phyloP scores from a whole-genome alignment of 2,797 vertebrate species.

The Aulostomus chinensis region DNA sequence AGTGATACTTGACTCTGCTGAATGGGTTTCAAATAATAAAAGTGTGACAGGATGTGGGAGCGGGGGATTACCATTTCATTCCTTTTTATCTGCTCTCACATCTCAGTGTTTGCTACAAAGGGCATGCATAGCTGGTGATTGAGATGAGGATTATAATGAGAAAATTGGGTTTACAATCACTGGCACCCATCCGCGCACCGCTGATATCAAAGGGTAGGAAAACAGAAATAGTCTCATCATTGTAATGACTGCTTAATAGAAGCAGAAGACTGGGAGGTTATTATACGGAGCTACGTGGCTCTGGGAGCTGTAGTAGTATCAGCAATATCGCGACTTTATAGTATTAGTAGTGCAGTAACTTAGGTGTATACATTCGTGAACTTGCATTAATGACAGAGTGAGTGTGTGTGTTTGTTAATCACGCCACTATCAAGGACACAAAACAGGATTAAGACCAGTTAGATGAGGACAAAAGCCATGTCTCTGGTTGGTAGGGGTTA shows the following conservation, averaged over 20 bases:
- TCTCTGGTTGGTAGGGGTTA: too few relatives aligned
- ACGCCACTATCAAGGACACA: too few relatives aligned
- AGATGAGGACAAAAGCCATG: too few relatives aligned
- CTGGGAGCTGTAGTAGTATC: too few relatives aligned
- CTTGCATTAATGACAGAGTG: too few relatives aligned
- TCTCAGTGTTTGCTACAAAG: conserved; percentile 48
- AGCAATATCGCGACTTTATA: too few relatives aligned
- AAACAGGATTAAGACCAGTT: too few relatives aligned
- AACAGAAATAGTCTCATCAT: neutral
- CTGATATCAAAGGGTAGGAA: conserved; percentile 6
- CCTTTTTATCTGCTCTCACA: conserved; percentile 54
- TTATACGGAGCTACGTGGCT: too few relatives aligned
- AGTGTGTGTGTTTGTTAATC: too few relatives aligned
- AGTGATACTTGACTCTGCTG: conserved; percentile 32
- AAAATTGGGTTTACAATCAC: conserved; percentile 30
- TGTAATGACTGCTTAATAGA: neutral
- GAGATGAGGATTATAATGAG: conserved; percentile 29
- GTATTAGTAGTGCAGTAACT: too few relatives aligned
- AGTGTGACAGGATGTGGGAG: conserved; percentile 42
- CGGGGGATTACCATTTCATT: conserved; percentile 50
- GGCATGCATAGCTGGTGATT: conserved; percentile 33
- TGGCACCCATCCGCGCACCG: conserved; percentile 2
- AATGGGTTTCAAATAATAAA: conserved; percentile 41
- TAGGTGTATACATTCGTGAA: too few relatives aligned
- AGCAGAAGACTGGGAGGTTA: neutral